Evolutionary conservation across 1,140 invertebrate genomes (phyloP), one percentile per base, ranked within the genome.

Genomic region (Metaphire vulgaris): DNA sequence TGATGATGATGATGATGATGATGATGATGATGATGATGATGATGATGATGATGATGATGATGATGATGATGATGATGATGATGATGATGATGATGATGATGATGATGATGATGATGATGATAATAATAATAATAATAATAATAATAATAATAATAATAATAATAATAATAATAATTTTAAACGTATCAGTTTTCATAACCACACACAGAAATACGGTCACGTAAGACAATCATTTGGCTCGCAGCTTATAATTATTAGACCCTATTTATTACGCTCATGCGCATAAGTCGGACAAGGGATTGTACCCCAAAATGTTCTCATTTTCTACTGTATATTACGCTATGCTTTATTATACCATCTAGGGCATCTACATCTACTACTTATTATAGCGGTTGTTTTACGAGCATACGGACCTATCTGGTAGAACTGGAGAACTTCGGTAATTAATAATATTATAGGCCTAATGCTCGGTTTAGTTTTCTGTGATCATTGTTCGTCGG

Each of bases 1-100:
- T 74, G 41, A 74, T 41, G 31, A 33, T 32, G 28, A 34, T 21
- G 32, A 74, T 66, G 29, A 74, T 66, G 26, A 66, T 16, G 28
- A 67, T 14, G 56, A 67, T 29, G 30, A 30, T 21, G 29, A 31
- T 66, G 28, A 26, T 31, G 21, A 72, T 31, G 28, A 29, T 31
- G 21, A 29, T 14, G 21, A 72, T 33, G 31, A 29, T 33, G 32
- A 32, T 29, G 33, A 12, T 28, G 72, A 28, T 33, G 26, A 34
- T 73, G 33, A 12, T 0, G 31, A 33, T 21, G 28, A 15, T 73
- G 31, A 41, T 33, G 31, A 33, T 2, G 34, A 34, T 6, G 31
- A n/a, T 34, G 28, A 29, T 14, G 26, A 33, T n/a, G 26, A 0
- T 26, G 31, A 15, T 14, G 31, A 74, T 29, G 56, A 56, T 21